Evolutionary conservation across 2,797 vertebrate species (phyloP).

Genomic region (Crocodylus rhombifer): DNA sequence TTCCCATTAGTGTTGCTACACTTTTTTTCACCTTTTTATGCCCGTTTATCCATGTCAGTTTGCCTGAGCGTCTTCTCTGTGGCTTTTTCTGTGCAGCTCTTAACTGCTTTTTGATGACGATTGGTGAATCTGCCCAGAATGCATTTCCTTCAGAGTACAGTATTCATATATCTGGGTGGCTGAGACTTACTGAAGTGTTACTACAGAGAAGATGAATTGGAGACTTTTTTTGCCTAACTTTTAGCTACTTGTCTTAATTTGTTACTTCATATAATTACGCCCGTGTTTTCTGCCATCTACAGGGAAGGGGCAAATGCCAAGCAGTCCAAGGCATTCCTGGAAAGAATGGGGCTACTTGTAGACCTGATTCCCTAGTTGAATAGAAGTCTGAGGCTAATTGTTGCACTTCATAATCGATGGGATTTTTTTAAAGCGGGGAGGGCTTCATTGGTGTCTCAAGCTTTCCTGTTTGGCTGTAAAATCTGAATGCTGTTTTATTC

Average conservation of each 20-base stretch:
- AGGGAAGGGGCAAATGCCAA: not conserved
- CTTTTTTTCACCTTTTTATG: not conserved
- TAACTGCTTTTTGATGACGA: conserved; percentile 68
- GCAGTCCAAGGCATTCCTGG: not conserved
- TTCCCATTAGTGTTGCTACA: not conserved
- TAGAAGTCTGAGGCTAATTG: not conserved
- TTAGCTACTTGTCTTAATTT: not conserved
- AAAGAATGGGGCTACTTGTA: not conserved
- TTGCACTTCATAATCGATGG: not conserved
- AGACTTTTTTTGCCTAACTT: not conserved
- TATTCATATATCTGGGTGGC: conserved; percentile 28
- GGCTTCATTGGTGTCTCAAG: not conserved
- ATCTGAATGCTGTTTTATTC: accelerated
- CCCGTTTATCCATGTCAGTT: conserved; percentile 22
- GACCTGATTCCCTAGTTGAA: not conserved
- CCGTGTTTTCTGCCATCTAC: not conserved
- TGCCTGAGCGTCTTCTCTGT: conserved; percentile 42
- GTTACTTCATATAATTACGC: not conserved
- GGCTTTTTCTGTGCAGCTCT: conserved; percentile 51
- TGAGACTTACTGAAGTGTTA: not conserved
- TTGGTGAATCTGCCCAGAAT: conserved; percentile 66
- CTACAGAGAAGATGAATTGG: not conserved
- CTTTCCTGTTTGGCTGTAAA: not conserved
- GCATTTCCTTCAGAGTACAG: conserved; percentile 51
- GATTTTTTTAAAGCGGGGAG: not conserved